Base-by-base conservation (phyloP, 2,797 vertebrate genomes). In the Smutsia temminckii region DNA sequence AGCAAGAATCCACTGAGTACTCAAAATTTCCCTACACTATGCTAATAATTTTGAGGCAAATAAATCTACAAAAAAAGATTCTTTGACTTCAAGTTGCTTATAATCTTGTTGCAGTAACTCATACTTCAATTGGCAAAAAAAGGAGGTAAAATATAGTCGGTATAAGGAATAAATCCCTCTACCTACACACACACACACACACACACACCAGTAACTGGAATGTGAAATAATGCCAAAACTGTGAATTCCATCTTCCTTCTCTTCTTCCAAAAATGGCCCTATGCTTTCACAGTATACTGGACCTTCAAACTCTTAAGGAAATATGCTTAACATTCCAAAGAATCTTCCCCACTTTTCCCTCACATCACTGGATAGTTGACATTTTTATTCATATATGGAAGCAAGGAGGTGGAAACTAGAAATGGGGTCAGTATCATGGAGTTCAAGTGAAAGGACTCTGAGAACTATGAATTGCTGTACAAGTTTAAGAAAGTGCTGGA, bases 201-300 rank as follows among this genome's bases (percentile, higher is more conserved):
- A n/a, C 63, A 78, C 53, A 74, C 64, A 59, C 20, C 49, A 78
- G 34, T 32, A 89, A 95, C 57, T 89, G 83, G 88, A 97, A 95
- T 94, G 91, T 95, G 85, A 91, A 95, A 84, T 75, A 93, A 95
- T 86, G 92, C 69, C 94, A 93, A 92, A 69, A 63, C 88, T 84
- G 0, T 95, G 81, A 84, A 78, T 94, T 96, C 83, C 78, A 83
- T 86, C 78, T 95, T 94, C 68, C 14, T 16, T 91, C 68, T 94
- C 83, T 95, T 95, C 83, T 97, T 96, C 96, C 89, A 95, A 95
- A 95, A 95, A 95, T 90, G 95, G 93, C 37, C 64, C 71, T 96
- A 59, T 89, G 59, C 55, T 88, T 95, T 96, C 83, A 91, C 61
- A 89, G 84, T 79, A 91, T 55, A 63, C 90, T 89, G 20, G 57